Evolutionary conservation across 2,797 vertebrate genomes (phyloP), one percentile per base, ranked within the genome.

Genomic region (Podarcis lilfordi): DNA sequence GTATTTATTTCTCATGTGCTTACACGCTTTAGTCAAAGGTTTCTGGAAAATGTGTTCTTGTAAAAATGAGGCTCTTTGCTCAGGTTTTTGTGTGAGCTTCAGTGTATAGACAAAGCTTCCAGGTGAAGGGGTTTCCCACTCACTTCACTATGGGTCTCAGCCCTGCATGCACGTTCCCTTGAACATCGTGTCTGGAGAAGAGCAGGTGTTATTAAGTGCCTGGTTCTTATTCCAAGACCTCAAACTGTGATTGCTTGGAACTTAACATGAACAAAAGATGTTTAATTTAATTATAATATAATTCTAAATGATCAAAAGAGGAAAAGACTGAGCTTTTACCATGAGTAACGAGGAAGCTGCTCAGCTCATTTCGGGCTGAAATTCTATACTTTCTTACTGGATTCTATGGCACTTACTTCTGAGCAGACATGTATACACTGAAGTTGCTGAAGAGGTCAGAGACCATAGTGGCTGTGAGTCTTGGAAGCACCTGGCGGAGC

Each of bases 11-110:
- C 13, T 1, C 7, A 86, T 89, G 85, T 5, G 76, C 64, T 82
- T 84, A 87, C 72, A 88, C 89, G 23, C 87, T 69, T 89, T 93
- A 92, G 92, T 90, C 35, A 89, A 92, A 90, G 91, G 89, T 90
- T 75, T 91, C 80, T 88, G 21, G 86, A 93, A 93, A 93, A 90
- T 86, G 68, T 0, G 8, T 90, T 43, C 43, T n/a, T 79, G 85
- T 93, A 95, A 95, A 94, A 90, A 91, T 17, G 23, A 77, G 92
- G 87, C 83, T 85, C 25, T 43, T 27, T 7, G 64, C 27, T 25
- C n/a, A 59, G n/a, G 8, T 2, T 61, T 61, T 55, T 80, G 50
- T 61, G 45, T n/a, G 50, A 45, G 75, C 9, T 76, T 23, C 8
- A 1, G 3, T 17, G 15, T 27, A 32, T 79, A 35, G 10, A 50